Percentiles rank a stretch among this genome's conserved stretches.
Evolutionary conservation across 2,888 invertebrate genomes (phyloP).

Genomic region (Drosophila incognita): DNA sequence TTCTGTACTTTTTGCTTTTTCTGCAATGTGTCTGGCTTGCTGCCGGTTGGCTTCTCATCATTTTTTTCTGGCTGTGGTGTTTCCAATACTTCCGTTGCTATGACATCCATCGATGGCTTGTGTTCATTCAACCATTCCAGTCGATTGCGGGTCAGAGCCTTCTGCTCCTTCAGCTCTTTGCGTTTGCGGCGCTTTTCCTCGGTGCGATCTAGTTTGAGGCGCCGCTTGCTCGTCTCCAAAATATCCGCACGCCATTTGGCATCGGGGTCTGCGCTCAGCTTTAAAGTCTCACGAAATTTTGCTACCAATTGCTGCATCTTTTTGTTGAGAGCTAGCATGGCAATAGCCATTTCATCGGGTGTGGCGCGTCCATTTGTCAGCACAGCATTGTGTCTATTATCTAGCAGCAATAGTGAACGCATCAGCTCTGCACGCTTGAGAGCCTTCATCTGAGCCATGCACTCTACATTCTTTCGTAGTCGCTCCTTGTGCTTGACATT

Average conservation of each 20-base stretch:
- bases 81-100: neutral
- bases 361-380: conserved; percentile 79
- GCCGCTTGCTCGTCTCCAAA: conserved; percentile 77
- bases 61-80: neutral
- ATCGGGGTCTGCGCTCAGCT: conserved; percentile 54
- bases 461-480: conserved; percentile 67
- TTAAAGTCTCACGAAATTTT: conserved; percentile 61
- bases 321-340: conserved; percentile 81
- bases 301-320: conserved; percentile 63
- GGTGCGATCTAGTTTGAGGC: conserved; percentile 68
- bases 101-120: conserved; percentile 15
- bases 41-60: neutral
- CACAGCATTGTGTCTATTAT: conserved; percentile 62
- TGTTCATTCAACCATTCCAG: conserved; percentile 79
- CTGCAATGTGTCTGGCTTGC: neutral
- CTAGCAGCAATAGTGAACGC: conserved; percentile 70
- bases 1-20: conserved; percentile 2
- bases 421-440: conserved; percentile 75
- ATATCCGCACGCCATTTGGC: conserved; percentile 77
- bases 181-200: conserved; percentile 73
- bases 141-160: conserved; percentile 69
- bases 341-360: conserved; percentile 80
- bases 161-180: conserved; percentile 68
- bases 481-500: conserved; percentile 72
- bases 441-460: conserved; percentile 75